Conservation (phyloP, 2,888 invertebrate genomes). For the Ennomos quercinarius region DNA sequence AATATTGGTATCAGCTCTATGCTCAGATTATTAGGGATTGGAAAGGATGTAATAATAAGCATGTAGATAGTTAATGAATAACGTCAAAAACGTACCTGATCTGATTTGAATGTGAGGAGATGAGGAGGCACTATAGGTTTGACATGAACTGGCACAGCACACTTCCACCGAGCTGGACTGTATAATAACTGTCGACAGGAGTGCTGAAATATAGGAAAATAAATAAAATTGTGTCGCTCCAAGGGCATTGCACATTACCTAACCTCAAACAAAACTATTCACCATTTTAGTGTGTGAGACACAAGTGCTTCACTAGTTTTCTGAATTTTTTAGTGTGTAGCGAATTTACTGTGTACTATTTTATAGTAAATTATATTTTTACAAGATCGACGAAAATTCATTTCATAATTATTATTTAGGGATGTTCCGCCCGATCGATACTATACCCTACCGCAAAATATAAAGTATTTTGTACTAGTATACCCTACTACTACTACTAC, state of each 20-base stretch:
- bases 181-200: constrained; percentile 77
- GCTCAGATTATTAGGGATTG: neutral
- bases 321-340: constrained; percentile 13
- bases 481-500: too few species aligned
- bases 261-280: constrained; percentile 47
- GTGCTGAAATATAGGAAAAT: constrained; percentile 66
- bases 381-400: constrained; percentile 60
- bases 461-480: too few species aligned
- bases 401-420: constrained; percentile 49
- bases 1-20: neutral
- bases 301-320: constrained; percentile 17
- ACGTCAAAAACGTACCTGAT: constrained; percentile 59
- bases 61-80: neutral
- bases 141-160: constrained; percentile 66
- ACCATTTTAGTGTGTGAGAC: constrained; percentile 58
- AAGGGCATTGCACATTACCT: constrained; percentile 68
- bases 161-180: constrained; percentile 78
- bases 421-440: constrained; percentile 47
- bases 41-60: constrained; percentile 1
- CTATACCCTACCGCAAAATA: constrained; percentile 66
- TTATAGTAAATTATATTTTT: constrained; percentile 48
- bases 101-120: constrained; percentile 57
- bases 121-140: constrained; percentile 57
- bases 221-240: constrained; percentile 40
- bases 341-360: too few species aligned